A percentile compares a stretch with the other conserved stretches of the same genome.
These are phyloP conservation scores for Echiichthys vipera DNA, from an alignment of 2,797 vertebrate species.

Conservation along the genomic window DNA sequence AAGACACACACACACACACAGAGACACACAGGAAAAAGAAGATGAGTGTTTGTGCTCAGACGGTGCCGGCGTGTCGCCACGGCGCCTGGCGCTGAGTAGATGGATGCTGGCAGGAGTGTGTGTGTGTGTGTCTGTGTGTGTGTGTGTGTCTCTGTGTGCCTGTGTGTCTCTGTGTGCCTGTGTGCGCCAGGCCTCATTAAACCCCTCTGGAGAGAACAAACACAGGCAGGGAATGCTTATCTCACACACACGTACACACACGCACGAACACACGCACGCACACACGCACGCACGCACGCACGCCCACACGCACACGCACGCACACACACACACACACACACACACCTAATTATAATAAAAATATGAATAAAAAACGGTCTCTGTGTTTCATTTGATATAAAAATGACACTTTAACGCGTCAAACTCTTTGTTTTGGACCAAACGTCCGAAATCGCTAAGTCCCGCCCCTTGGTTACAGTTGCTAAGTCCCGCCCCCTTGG, in stretches of 20 bases:
- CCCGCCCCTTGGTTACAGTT: too few relatives aligned
- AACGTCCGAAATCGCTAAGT: too few relatives aligned
- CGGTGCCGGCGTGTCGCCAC: slow-evolving; percentile 62
- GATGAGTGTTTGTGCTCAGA: slow-evolving; percentile 74
- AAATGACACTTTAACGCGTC: too few relatives aligned
- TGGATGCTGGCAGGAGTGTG: slow-evolving; percentile 53
- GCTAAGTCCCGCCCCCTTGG: too few relatives aligned
- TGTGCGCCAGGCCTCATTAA: slow-evolving; percentile 76
- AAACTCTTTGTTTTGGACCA: too few relatives aligned
- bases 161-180: slow-evolving; percentile 42
- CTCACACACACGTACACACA: slow-evolving; percentile 20
- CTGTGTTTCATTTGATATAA: too few relatives aligned
- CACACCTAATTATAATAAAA: too few relatives aligned
- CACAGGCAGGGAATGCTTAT: slow-evolving; percentile 61
- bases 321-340: background rate
- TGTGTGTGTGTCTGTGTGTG: slow-evolving; percentile 39
- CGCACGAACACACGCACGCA: background rate
- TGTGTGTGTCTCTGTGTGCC: slow-evolving; percentile 18
- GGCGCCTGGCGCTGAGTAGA: slow-evolving; percentile 63
- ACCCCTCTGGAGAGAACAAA: slow-evolving; percentile 69
- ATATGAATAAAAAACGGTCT: too few relatives aligned
- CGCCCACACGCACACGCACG: background rate
- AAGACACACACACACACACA: slow-evolving; percentile 43
- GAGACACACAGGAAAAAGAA: slow-evolving; percentile 50
- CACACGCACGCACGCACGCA: slow-evolving; percentile 1